Evolutionary conservation across 2,888 invertebrate species (phyloP), one percentile per base, ranked within the genome.

Genomic region (Metellina segmentata): DNA sequence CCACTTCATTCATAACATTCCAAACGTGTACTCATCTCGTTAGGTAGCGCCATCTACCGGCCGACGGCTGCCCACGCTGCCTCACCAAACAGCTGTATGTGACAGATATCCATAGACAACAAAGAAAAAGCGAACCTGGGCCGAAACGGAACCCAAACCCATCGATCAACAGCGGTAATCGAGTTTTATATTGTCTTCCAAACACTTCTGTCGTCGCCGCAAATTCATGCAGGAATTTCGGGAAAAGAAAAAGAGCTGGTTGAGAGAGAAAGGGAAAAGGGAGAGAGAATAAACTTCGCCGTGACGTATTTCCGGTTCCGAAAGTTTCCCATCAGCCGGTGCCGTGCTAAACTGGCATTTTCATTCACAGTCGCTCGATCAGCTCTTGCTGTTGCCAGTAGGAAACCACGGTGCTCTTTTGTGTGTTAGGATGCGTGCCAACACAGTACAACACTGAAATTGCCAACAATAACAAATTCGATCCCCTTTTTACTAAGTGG

Each of bases 1-100:
- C 53, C 83, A 91, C 83, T 91, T 83, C 91, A 91, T 91, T 91
- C 91, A 91, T 87, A 91, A 91, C 91, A 91, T 91, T 91, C 91
- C 91, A 83, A 61, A 53, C 87, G 87, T 53, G 70, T 83, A 91
- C 81, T 13, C 87, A 52, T 82, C 49, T 83, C 72, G 91, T 69
- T 53, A 52, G 72, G 91, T 91, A 91, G 87, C 91, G 91, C 91
- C 91, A 91, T 91, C 91, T 91, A 51, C 48, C 72, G 91, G 87
- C 78, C 61, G 75, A 51, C 16, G 49, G 72, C 85, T 90, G 79
- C 85, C 85, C 90, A 90, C 90, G 85, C 85, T 51, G 48, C 74
- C 51, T 34, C 52, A 49, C 19, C 48, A 71, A 85, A 90, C 90
- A 90, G 90, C 90, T 90, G 90, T 81, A 90, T 13, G 61, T 90